Evolutionary conservation across 2,888 invertebrate genomes (phyloP).

Genomic region (Eucera pruinosa): DNA sequence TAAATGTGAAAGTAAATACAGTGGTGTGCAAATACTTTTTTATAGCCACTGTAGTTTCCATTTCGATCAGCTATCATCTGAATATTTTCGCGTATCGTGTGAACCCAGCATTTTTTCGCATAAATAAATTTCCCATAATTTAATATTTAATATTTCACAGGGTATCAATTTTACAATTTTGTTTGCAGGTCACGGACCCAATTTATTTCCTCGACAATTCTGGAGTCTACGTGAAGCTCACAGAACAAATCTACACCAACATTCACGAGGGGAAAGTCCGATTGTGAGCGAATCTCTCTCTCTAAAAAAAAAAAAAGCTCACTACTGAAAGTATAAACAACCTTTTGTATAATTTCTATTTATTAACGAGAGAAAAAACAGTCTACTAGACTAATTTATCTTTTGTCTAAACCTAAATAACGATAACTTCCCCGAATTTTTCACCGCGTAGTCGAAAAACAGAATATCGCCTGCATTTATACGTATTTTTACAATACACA

Average conservation of each 20-base stretch:
- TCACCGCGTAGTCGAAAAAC: neutral
- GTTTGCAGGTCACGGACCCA: slow-evolving; percentile 87
- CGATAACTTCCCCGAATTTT: slow-evolving; percentile 1
- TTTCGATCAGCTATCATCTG: too few species aligned
- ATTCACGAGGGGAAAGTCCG: slow-evolving; percentile 82
- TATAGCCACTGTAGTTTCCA: too few species aligned
- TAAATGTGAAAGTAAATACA: too few species aligned
- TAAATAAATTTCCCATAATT: too few species aligned
- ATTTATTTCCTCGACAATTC: slow-evolving; percentile 89
- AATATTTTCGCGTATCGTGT: too few species aligned
- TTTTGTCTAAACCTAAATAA: neutral
- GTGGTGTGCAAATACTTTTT: too few species aligned
- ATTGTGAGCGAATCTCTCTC: slow-evolving; percentile 56
- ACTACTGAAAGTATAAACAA: slow-evolving; percentile 8
- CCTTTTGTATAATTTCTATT: slow-evolving; percentile 52
- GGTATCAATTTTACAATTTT: neutral
- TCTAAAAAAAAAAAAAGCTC: too few species aligned
- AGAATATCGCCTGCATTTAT: slow-evolving; percentile 43
- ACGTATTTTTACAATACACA: slow-evolving; percentile 31
- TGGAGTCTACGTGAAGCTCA: slow-evolving; percentile 87
- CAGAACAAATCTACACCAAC: slow-evolving; percentile 87
- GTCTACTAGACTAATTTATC: slow-evolving; percentile 16
- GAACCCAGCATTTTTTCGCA: too few species aligned
- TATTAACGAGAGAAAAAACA: slow-evolving; percentile 34
- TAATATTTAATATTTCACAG: neutral